Base-by-base conservation (phyloP, 1,140 invertebrate species). In the Homarus americanus region DNA sequence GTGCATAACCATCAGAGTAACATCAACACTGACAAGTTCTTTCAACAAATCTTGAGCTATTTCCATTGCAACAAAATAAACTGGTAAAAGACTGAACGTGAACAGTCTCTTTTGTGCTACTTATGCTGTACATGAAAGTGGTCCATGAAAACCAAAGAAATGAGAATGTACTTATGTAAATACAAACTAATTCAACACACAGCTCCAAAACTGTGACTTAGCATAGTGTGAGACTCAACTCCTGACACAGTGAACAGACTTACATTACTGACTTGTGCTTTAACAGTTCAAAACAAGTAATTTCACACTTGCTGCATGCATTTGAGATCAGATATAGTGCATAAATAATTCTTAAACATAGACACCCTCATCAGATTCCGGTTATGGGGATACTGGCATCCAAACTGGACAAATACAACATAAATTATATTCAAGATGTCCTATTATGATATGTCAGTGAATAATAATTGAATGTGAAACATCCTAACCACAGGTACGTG, bases 281-380 rank as follows among this genome's bases (percentile, higher is more conserved):
- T 69, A 24, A 69, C 63, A 69, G 12, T 34, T 69, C 63, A 69
- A 32, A 69, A 32, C 63, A 20, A 32, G 63, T 69, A 34, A 69
- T 28, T 32, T 32, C 63, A 69, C 28, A 32, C 28, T 32, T 24
- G 63, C n/a, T 32, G 63, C 28, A 69, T 69, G 63, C 63, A 69
- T 69, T 69, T 69, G 63, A 69, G 63, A 69, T 69, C 63, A 69
- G n/a, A 69, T 69, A 28, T 32, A 69, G 28, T 32, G 12, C 24
- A 69, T 69, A 69, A 69, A 69, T 32, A 10, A 69, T 69, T 69
- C 63, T 69, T 69, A 69, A 69, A 63, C 28, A 69, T 7, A 24
- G 24, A 69, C n/a, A 69, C 63, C 63, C 63, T 69, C 63, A 24
- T 69, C 63, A 69, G 1, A 69, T 32, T 69, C 28, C 7, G 63